Percentiles rank a stretch among this genome's conserved stretches.
Evolutionary conservation across 2,113 vertebrate genomes (phyloP).

Genomic region (Gila orcuttii): DNA sequence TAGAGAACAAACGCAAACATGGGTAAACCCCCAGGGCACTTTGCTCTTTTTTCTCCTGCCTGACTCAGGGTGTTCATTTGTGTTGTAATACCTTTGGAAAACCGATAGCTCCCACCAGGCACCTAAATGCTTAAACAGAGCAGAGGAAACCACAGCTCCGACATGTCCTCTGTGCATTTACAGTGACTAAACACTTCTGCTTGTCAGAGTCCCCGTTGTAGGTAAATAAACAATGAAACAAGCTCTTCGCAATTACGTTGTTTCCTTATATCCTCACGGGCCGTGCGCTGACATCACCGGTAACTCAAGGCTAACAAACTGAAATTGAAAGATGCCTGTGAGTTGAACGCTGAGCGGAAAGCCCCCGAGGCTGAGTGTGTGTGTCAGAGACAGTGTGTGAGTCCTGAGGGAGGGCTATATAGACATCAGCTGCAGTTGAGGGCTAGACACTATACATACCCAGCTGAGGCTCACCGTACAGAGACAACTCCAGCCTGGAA

Average conservation of each 20-base stretch:
- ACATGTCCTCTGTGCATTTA: constrained; percentile 24
- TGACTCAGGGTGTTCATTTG: constrained; percentile 28
- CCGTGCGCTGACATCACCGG: background rate
- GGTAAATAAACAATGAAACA: constrained; percentile 47
- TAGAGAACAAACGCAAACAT: constrained; percentile 51
- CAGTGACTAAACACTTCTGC: constrained; percentile 11
- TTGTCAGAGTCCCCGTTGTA: constrained; percentile 6
- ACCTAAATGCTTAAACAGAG: constrained; percentile 17
- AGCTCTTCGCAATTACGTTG: background rate
- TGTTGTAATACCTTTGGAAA: constrained; percentile 17
- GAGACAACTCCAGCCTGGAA: constrained; percentile 33
- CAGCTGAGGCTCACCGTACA: constrained; percentile 22
- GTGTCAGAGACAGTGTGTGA: constrained; percentile 13
- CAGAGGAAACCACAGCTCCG: background rate
- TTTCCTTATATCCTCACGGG: constrained; percentile 1
- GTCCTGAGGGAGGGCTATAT: constrained; percentile 21
- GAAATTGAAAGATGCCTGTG: constrained; percentile 3
- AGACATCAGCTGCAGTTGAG: constrained; percentile 35
- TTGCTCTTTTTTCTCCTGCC: constrained; percentile 14
- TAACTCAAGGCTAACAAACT: constrained; percentile 28
- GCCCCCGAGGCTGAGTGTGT: background rate
- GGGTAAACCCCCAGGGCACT: background rate
- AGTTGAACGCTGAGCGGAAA: background rate
- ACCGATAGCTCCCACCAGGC: background rate
- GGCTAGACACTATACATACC: background rate